These are phyloP conservation scores for Alauda arvensis DNA, from an alignment of 2,797 vertebrate species.

Conservation along the genomic window DNA sequence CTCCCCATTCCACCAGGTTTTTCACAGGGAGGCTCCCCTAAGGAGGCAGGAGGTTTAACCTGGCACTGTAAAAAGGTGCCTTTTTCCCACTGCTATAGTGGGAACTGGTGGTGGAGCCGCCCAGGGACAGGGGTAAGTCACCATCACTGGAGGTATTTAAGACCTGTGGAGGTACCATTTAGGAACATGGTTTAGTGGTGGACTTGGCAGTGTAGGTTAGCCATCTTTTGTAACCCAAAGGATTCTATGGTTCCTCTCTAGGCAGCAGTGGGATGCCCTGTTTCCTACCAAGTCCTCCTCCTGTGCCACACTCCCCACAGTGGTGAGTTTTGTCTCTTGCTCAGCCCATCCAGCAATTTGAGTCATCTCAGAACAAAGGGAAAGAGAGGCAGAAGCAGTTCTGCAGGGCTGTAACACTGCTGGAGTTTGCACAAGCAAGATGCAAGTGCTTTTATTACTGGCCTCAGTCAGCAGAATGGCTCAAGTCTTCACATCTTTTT, in stretches of 20 bases:
- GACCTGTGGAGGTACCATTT: background rate
- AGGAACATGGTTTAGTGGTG: background rate
- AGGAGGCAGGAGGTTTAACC: background rate
- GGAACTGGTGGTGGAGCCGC: background rate
- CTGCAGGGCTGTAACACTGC: background rate
- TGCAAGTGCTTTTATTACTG: background rate
- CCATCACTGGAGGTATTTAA: background rate
- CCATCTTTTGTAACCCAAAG: background rate
- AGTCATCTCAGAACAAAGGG: background rate
- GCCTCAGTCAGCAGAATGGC: background rate
- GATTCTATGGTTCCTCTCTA: background rate
- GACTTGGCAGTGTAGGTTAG: background rate
- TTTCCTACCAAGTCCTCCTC: background rate
- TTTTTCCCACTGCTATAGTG: background rate
- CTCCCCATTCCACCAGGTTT: background rate
- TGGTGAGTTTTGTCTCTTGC: fast-evolving
- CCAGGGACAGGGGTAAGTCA: background rate
- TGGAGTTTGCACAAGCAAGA: background rate
- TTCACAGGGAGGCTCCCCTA: background rate
- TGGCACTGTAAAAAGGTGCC: background rate
- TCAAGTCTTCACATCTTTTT: background rate
- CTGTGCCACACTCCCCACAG: fast-evolving
- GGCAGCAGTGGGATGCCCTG: background rate
- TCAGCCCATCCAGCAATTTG: background rate
- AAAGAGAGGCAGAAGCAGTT: background rate